A percentile compares a stretch with the other conserved stretches of the same genome.
Evolutionary conservation across 2,888 invertebrate genomes (phyloP).

Genomic region (Parasteatoda lunata): DNA sequence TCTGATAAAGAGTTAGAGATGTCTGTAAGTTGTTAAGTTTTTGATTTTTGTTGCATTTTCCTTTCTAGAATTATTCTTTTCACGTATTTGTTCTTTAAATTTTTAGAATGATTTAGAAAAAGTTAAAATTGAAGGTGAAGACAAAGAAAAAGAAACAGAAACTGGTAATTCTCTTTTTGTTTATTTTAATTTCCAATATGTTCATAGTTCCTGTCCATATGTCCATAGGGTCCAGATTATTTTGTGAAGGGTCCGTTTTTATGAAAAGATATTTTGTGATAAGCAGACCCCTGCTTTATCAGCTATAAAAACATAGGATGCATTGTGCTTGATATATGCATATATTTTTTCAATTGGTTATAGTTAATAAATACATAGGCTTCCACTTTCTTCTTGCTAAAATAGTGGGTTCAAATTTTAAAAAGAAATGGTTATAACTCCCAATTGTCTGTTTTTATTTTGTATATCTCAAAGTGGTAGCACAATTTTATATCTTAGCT

Average conservation of each 20-base stretch:
- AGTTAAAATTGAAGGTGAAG: constrained; percentile 69
- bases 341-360: background rate
- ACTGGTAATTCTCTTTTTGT: constrained; percentile 24
- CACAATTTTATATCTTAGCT: too few relatives aligned
- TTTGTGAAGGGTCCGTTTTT: too few relatives aligned
- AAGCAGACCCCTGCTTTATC: too few relatives aligned
- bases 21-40: constrained; percentile 20
- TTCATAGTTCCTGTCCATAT: background rate
- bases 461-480: background rate
- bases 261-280: background rate
- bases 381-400: background rate
- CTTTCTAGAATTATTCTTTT: background rate
- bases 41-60: background rate
- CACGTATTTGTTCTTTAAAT: background rate
- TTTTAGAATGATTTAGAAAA: constrained; percentile 58
- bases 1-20: constrained; percentile 81
- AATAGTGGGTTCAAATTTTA: background rate
- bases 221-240: too few relatives aligned
- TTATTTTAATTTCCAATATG: background rate
- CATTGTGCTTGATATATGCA: background rate
- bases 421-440: background rate
- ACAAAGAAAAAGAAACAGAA: constrained; percentile 52
- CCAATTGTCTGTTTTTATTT: background rate
- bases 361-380: background rate
- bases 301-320: background rate